Conservation (phyloP, 1,140 invertebrate genomes). For the Drosophila tani region DNA sequence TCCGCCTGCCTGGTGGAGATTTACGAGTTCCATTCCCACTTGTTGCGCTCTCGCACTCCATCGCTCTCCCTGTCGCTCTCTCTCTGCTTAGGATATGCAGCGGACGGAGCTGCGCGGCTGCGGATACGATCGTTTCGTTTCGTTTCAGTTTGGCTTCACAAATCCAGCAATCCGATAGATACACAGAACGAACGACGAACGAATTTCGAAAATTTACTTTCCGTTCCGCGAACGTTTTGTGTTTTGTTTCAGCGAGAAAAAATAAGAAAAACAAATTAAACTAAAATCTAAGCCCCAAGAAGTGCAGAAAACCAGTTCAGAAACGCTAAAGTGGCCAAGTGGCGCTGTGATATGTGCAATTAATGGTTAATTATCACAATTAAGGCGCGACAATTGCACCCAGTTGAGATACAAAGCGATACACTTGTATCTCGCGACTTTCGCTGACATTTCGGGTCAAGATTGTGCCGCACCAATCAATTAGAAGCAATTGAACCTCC, state of each 20-base stretch:
- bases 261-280: constrained; percentile 50
- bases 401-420: constrained; percentile 54
- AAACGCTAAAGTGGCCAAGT: constrained; percentile 37
- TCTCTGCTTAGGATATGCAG: constrained; percentile 76
- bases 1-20: constrained; percentile 56
- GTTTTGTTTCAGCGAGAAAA: constrained; percentile 35
- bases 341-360: constrained; percentile 55
- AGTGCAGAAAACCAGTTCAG: constrained; percentile 31
- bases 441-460: constrained; percentile 79
- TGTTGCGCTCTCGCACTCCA: constrained; percentile 60
- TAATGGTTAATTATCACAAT: constrained; percentile 53
- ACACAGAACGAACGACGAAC: constrained; percentile 72
- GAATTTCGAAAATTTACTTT: constrained; percentile 59
- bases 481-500: constrained; percentile 68
- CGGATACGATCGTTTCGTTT: constrained; percentile 82
- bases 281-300: constrained; percentile 52
- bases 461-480: constrained; percentile 79
- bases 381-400: constrained; percentile 33
- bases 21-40: constrained; percentile 69
- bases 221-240: constrained; percentile 59
- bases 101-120: constrained; percentile 35
- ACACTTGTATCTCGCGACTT: constrained; percentile 59
- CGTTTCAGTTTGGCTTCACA: constrained; percentile 83
- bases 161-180: constrained; percentile 84
- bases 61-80: constrained; percentile 44